These are phyloP conservation scores for Geotrypetes seraphini DNA, from an alignment of 2,797 vertebrate species.

Conservation along the genomic window DNA sequence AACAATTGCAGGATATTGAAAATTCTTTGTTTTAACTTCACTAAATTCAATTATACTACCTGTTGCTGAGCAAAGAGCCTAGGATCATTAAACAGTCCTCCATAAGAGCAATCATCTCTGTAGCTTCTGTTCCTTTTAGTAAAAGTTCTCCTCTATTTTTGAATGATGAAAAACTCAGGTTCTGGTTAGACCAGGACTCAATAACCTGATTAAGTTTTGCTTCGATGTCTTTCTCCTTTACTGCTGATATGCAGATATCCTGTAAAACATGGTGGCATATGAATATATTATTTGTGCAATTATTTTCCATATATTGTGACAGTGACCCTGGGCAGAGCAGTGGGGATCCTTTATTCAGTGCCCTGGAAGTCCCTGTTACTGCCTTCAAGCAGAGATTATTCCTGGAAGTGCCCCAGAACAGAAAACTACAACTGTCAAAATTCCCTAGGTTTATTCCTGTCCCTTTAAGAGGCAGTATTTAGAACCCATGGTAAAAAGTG, in stretches of 20 bases:
- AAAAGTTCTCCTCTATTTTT: conserved; percentile 56
- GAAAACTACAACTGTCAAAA: too few species aligned
- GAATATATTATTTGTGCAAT: too few species aligned
- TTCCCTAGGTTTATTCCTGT: too few species aligned
- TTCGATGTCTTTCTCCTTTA: conserved; percentile 64
- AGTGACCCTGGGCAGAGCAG: too few species aligned
- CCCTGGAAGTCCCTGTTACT: too few species aligned
- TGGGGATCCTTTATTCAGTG: too few species aligned
- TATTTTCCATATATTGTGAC: too few species aligned
- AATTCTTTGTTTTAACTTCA: neutral
- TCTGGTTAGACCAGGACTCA: conserved; percentile 50
- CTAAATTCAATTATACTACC: conserved; percentile 31
- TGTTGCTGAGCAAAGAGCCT: conserved; percentile 54
- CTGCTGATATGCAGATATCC: conserved; percentile 64
- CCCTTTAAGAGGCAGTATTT: too few species aligned
- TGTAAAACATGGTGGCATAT: conserved; percentile 10
- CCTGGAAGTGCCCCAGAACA: too few species aligned
- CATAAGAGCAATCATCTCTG: conserved; percentile 52
- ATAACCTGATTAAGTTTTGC: conserved; percentile 46
- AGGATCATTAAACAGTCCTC: conserved; percentile 63
- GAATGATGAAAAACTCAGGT: conserved; percentile 46
- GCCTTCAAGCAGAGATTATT: too few species aligned
- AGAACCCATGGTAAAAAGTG: too few species aligned
- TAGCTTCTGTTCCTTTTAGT: conserved; percentile 48
- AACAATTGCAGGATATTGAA: neutral